Conservation (phyloP, 2,888 invertebrate species). For the Lomographa bimaculata region DNA sequence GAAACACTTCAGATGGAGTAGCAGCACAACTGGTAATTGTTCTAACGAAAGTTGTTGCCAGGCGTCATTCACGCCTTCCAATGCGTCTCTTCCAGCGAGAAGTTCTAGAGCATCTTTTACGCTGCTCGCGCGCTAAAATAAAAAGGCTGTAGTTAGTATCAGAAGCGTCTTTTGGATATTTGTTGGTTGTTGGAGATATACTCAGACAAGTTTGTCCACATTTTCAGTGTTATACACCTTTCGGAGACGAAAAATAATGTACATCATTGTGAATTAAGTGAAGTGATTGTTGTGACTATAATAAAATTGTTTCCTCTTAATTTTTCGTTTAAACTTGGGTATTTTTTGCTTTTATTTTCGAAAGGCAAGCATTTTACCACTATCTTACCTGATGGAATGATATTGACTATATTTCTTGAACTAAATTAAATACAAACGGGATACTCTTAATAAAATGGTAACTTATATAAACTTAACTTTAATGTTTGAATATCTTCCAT, state of each 20-base stretch:
- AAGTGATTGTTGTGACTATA: too few species aligned
- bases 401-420: too few species aligned
- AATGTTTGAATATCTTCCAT: too few species aligned
- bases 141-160: background rate
- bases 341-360: too few species aligned
- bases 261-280: constrained; percentile 46
- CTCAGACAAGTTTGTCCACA: constrained; percentile 51
- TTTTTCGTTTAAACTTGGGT: too few species aligned
- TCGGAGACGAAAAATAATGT: constrained; percentile 59
- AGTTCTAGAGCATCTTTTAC: constrained; percentile 95
- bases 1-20: constrained; percentile 97
- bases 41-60: constrained; percentile 96
- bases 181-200: constrained; percentile 6
- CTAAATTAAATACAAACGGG: too few species aligned
- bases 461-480: too few species aligned
- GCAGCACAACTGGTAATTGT: constrained; percentile 93
- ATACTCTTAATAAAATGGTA: too few species aligned
- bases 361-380: too few species aligned
- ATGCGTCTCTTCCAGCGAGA: constrained; percentile 91
- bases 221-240: constrained; percentile 31
- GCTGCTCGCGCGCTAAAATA: constrained; percentile 89
- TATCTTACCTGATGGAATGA: too few species aligned
- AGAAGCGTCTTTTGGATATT: background rate
- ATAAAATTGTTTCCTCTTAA: too few species aligned
- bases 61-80: constrained; percentile 95